Percentiles rank a stretch among this genome's conserved stretches.
Evolutionary conservation across 2,113 vertebrate genomes (phyloP).

Genomic region (Ptychochromis oligacanthus): DNA sequence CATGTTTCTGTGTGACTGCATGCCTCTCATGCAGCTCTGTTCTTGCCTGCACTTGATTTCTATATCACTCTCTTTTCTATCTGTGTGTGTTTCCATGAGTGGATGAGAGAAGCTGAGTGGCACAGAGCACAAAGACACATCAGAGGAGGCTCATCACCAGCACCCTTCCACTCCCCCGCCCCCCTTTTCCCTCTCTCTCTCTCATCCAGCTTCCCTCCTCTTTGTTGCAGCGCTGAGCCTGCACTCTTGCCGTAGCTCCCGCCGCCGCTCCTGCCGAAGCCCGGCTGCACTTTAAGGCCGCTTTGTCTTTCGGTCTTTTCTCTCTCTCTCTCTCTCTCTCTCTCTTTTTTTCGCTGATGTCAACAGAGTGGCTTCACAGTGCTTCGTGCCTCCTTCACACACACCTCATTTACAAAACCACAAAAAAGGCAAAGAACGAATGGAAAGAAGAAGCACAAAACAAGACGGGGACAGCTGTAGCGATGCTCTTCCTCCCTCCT

Average conservation of each 20-base stretch:
- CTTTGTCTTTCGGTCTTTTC: conserved; percentile 65
- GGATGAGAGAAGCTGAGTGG: conserved; percentile 62
- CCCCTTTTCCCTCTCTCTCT: conserved; percentile 19
- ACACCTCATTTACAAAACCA: conserved; percentile 80
- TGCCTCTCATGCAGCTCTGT: conserved; percentile 15
- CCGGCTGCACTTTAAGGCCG: conserved; percentile 74
- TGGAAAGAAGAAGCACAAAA: conserved; percentile 57
- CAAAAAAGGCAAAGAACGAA: conserved; percentile 64
- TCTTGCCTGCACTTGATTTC: conserved; percentile 45
- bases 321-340: neutral
- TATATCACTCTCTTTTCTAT: conserved; percentile 28
- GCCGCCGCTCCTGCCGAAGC: conserved; percentile 56
- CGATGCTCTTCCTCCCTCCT: conserved; percentile 47
- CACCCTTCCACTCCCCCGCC: conserved; percentile 1
- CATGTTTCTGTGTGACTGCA: conserved; percentile 34
- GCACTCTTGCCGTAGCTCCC: conserved; percentile 69
- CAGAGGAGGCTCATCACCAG: conserved; percentile 62
- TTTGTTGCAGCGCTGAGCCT: conserved; percentile 79
- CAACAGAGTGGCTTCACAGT: conserved; percentile 80
- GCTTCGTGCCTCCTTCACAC: conserved; percentile 58
- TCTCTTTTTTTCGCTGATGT: conserved; percentile 79
- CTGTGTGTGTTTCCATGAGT: conserved; percentile 48
- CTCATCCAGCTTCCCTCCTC: conserved; percentile 61
- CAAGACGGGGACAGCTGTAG: conserved; percentile 69
- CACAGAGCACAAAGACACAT: conserved; percentile 71